Evolutionary conservation across 2,797 vertebrate species (phyloP).

Genomic region (Australoheros facetus): DNA sequence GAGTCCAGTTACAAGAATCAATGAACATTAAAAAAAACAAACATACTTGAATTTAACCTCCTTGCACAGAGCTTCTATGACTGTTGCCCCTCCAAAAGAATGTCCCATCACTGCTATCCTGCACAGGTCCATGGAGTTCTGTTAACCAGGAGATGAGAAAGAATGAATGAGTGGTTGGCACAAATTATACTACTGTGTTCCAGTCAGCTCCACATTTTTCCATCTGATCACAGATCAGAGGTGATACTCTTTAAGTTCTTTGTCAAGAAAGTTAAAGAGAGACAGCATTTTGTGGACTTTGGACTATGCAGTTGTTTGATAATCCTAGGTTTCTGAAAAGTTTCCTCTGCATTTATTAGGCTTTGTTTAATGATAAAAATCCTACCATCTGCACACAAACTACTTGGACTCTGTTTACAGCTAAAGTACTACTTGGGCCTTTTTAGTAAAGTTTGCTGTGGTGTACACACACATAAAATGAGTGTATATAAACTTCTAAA

Average conservation of each 20-base stretch:
- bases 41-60: constrained; percentile 91
- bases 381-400: neutral
- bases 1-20: neutral
- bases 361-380: neutral
- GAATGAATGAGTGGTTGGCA: too few relatives aligned
- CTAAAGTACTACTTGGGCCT: too few relatives aligned
- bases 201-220: neutral
- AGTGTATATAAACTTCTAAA: too few relatives aligned
- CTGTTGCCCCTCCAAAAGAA: constrained; percentile 95
- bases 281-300: neutral
- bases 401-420: too few relatives aligned
- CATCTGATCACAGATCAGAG: neutral
- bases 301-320: neutral
- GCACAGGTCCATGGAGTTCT: constrained; percentile 89
- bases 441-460: too few relatives aligned
- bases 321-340: too few relatives aligned
- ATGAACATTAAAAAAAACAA: neutral
- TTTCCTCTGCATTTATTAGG: neutral
- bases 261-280: too few relatives aligned
- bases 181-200: neutral
- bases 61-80: constrained; percentile 89
- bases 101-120: constrained; percentile 89
- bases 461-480: too few relatives aligned
- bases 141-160: neutral
- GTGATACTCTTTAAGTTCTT: too few relatives aligned